Conservation (phyloP, 2,888 invertebrate species). For the Hydropsyche betteni region DNA sequence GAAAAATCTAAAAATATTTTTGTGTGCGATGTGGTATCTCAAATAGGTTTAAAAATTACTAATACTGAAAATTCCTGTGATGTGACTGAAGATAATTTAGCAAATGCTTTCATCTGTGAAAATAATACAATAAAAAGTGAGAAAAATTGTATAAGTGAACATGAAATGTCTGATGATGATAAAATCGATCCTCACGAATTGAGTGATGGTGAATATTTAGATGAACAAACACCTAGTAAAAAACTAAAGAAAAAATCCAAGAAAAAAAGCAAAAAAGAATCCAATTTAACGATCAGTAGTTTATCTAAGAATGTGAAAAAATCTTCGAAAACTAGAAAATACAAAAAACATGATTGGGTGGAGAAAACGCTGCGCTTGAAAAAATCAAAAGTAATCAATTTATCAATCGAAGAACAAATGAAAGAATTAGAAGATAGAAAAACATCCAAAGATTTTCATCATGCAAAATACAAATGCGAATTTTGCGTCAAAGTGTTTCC, state of each 20-base stretch:
- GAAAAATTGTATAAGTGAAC: neutral
- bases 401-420: conserved; percentile 5
- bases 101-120: neutral
- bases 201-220: neutral
- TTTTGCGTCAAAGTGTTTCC: conserved; percentile 30
- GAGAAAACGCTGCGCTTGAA: neutral
- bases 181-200: neutral
- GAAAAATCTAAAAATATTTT: too few relatives aligned
- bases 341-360: neutral
- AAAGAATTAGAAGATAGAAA: conserved; percentile 17
- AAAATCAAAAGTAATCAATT: neutral
- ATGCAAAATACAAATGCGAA: conserved; percentile 26
- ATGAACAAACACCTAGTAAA: neutral
- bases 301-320: neutral
- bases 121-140: neutral
- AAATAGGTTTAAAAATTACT: too few relatives aligned
- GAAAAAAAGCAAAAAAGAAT: neutral
- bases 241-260: neutral
- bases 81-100: neutral
- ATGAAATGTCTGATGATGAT: neutral
- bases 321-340: neutral
- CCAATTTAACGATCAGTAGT: neutral
- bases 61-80: too few relatives aligned
- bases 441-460: conserved; percentile 9
- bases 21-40: too few relatives aligned